Conservation (phyloP, 2,888 invertebrate species). For the Bombylius discolor region DNA sequence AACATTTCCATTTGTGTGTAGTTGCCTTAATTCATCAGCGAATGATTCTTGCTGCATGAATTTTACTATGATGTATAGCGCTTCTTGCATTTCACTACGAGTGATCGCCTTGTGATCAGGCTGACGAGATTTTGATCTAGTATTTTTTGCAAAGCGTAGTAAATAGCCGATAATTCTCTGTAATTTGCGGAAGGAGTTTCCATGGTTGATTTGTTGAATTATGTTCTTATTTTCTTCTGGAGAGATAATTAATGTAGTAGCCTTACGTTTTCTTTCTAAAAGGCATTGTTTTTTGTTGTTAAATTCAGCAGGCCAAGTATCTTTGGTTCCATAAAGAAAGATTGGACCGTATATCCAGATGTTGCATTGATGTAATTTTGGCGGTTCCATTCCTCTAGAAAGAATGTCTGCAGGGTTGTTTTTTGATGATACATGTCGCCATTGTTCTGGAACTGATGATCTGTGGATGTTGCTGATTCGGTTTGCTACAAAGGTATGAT, state of each 20-base stretch:
- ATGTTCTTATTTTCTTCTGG: too few relatives aligned
- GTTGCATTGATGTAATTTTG: constrained; percentile 1
- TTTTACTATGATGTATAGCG: too few relatives aligned
- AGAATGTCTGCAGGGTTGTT: constrained; percentile 1
- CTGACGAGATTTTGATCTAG: too few relatives aligned
- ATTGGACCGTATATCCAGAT: constrained; percentile 15
- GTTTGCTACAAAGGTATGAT: constrained; percentile 19
- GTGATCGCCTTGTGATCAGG: too few relatives aligned
- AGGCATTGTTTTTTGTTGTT: too few relatives aligned
- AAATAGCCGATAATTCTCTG: too few relatives aligned
- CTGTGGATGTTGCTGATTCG: constrained; percentile 21
- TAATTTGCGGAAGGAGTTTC: too few relatives aligned
- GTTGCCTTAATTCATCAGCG: neutral
- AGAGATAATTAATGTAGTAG: too few relatives aligned
- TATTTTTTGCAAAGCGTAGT: too few relatives aligned
- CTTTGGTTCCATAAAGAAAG: neutral
- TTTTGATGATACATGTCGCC: neutral
- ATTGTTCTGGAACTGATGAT: neutral
- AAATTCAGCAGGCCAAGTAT: neutral
- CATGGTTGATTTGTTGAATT: too few relatives aligned
- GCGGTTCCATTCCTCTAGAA: constrained; percentile 11
- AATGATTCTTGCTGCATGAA: neutral
- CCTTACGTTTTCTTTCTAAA: too few relatives aligned
- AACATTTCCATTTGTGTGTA: neutral
- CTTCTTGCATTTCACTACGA: too few relatives aligned